phyloP scores from a whole-genome alignment of 2,113 vertebrate genomes.

The Prunella himalayana region DNA sequence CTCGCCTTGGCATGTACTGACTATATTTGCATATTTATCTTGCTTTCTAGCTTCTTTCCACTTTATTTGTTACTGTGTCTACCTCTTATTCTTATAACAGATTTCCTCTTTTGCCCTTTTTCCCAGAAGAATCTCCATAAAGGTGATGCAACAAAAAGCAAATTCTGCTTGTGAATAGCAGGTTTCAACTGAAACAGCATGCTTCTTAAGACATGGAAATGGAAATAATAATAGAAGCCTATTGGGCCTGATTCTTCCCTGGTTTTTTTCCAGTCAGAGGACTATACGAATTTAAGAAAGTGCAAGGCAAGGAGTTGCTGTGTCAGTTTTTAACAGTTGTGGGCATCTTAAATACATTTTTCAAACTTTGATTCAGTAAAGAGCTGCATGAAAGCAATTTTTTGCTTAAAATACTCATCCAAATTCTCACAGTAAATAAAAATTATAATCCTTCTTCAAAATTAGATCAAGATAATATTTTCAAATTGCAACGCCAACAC shows the following conservation, averaged over 20 bases:
- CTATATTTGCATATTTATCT: not conserved
- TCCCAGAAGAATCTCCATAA: not conserved
- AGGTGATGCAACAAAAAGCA: not conserved
- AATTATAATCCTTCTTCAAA: not conserved
- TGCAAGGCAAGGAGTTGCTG: not conserved
- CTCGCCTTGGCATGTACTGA: not conserved
- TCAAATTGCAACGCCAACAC: not conserved
- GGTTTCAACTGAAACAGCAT: not conserved
- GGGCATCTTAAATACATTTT: not conserved
- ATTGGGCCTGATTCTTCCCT: not conserved
- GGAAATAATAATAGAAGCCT: not conserved
- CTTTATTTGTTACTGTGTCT: not conserved
- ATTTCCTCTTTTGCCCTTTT: not conserved
- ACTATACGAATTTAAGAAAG: not conserved
- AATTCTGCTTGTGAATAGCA: not conserved
- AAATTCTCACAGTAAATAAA: not conserved
- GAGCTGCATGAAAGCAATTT: not conserved
- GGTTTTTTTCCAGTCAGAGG: not conserved
- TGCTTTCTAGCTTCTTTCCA: not conserved
- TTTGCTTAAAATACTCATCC: not conserved
- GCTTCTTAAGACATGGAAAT: not conserved
- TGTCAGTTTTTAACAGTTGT: not conserved
- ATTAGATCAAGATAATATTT: not conserved
- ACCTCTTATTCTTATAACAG: not conserved
- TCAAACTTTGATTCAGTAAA: not conserved